phyloP scores from a whole-genome alignment of 2,888 invertebrate species.

The Iselma pallidipennis region DNA sequence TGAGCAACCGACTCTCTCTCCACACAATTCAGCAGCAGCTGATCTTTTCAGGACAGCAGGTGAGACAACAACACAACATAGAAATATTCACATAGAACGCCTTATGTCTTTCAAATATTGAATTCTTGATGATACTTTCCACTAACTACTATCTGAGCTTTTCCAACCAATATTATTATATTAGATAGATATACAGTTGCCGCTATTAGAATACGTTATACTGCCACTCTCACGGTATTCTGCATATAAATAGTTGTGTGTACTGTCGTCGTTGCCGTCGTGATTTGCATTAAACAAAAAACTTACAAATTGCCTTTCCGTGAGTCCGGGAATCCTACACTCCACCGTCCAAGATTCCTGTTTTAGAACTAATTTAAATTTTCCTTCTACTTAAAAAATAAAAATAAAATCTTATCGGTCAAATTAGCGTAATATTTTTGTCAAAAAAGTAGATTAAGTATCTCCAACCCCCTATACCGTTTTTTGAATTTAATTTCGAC shows the following conservation, averaged over 20 bases:
- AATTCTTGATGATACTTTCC: too few species aligned
- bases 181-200: neutral
- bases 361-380: neutral
- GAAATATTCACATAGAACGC: slow-evolving; percentile 18
- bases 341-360: neutral
- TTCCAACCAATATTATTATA: neutral
- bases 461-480: neutral
- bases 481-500: slow-evolving; percentile 34
- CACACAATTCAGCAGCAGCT: slow-evolving; percentile 22
- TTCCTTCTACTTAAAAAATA: neutral
- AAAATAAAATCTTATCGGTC: neutral
- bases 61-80: slow-evolving; percentile 25
- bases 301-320: slow-evolving; percentile 42
- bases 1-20: slow-evolving; percentile 29
- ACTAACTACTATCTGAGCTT: neutral
- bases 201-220: slow-evolving; percentile 13
- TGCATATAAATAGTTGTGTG: slow-evolving; percentile 30
- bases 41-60: slow-evolving; percentile 29
- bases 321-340: slow-evolving; percentile 19
- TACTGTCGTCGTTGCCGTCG: slow-evolving; percentile 27
- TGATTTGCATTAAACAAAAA: slow-evolving; percentile 37
- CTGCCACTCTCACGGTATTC: slow-evolving; percentile 27
- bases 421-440: slow-evolving; percentile 22
- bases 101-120: neutral
- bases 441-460: too few species aligned